Conservation (phyloP, 2,888 invertebrate genomes). For the Corythucha ciliata region DNA sequence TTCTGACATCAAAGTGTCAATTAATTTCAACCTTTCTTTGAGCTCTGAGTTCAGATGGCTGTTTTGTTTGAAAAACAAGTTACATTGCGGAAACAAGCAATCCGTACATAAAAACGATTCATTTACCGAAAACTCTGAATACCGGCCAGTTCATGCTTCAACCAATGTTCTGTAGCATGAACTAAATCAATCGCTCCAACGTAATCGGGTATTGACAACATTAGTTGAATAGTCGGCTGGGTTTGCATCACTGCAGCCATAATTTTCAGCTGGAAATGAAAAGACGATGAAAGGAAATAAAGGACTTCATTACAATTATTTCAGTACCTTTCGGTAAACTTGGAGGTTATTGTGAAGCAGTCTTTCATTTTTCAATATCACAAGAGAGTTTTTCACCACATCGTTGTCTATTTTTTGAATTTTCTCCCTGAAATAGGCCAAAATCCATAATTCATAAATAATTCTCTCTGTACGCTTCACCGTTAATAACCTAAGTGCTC, state of each 20-base stretch:
- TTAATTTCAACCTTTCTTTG: conserved; percentile 87
- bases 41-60: conserved; percentile 92
- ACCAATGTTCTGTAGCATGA: conserved; percentile 88
- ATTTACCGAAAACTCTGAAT: conserved; percentile 74
- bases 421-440: conserved; percentile 50
- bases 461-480: too few species aligned
- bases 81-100: not conserved
- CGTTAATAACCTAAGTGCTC: conserved; percentile 49
- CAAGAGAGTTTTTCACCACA: conserved; percentile 69
- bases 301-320: conserved; percentile 1
- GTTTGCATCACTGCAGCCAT: conserved; percentile 96
- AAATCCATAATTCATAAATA: too few species aligned
- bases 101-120: not conserved
- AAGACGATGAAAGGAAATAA: not conserved
- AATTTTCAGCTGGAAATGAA: conserved; percentile 55
- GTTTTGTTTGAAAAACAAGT: too few species aligned
- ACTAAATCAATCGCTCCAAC: conserved; percentile 95
- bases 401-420: conserved; percentile 68
- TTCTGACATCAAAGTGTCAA: conserved; percentile 92
- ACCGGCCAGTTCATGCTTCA: conserved; percentile 80
- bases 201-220: conserved; percentile 92
- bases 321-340: conserved; percentile 39
- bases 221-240: conserved; percentile 90
- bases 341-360: conserved; percentile 37
- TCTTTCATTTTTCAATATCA: conserved; percentile 50